Base-by-base conservation (phyloP, 2,797 vertebrate species). In the Poeciliopsis turneri region DNA sequence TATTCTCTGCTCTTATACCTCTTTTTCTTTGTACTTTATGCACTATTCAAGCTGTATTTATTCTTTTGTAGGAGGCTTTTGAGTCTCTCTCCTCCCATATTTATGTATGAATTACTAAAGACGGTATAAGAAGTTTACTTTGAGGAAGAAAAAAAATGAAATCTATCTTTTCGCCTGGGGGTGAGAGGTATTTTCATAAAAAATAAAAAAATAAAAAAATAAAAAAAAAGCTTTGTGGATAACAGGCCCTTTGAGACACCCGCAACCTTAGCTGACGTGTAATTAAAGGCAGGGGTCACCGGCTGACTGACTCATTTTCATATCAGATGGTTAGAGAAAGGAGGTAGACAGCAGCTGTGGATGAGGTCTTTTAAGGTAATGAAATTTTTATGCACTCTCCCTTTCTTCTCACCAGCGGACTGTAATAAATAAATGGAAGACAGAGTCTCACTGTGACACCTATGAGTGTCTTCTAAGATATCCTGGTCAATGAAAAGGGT, bases 291-390 rank as follows among this genome's bases (percentile, higher is more conserved):
- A 53, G 0, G 49, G 70, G 70, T 75, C 77, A 55, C 78, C 78
- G 86, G 61, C 68, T 87, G 92, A 90, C 86, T 82, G 86, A 89
- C 83, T 92, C 71, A 84, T 93, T 93, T 93, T 92, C 79, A 92
- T 84, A 88, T 4, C 0, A 36, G 75, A 68, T 10, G 23, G 49
- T 85, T 76, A 39, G 61, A 78, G 70, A 76, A 53, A 77, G 74
- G 74, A 66, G 45, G 36, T 9, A 74, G 85, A 86, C 85, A 87
- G 84, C 70, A 70, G 28, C 74, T 83, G 78, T 57, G 72, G 61
- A 79, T 2, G 16, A 64, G 82, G 85, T 89, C 85, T 87, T 80
- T 53, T 77, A 79, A 86, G 84, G 83, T 86, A 84, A 94, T 93
- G 81, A 91, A 91, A 93, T 90, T 89, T 91, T 86, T 85, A 91